Percentiles rank a stretch among this genome's conserved stretches.
Evolutionary conservation across 2,797 vertebrate genomes (phyloP).

Genomic region (Nothura maculosa): DNA sequence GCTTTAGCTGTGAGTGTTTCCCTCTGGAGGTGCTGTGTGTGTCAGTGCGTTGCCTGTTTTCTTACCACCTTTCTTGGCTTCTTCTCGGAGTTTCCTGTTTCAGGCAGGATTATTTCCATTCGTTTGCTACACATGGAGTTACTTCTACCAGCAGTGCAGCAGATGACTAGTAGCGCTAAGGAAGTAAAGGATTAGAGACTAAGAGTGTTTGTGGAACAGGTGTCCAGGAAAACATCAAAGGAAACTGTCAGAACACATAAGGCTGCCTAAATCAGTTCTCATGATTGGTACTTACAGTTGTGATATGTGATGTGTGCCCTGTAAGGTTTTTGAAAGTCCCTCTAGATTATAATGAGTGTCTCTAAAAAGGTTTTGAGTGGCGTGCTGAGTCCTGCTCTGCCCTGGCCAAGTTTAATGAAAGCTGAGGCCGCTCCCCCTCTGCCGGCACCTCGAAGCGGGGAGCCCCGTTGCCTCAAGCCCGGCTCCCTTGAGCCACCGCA

Average conservation of each 20-base stretch:
- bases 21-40: background rate
- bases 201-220: background rate
- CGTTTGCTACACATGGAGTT: accelerated
- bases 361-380: background rate
- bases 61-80: background rate
- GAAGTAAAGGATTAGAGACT: background rate
- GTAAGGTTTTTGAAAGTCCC: background rate
- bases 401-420: background rate
- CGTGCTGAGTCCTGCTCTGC: background rate
- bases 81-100: background rate
- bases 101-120: background rate
- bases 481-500: background rate
- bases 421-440: background rate
- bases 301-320: background rate
- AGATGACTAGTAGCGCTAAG: background rate
- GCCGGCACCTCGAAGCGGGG: background rate
- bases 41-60: background rate
- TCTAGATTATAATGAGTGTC: background rate
- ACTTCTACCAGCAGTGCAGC: background rate
- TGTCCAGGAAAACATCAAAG: background rate
- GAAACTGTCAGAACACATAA: background rate
- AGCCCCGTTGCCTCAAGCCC: background rate
- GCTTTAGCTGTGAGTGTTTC: background rate
- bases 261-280: background rate
- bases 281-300: background rate